phyloP scores from a whole-genome alignment of 30 jellyfish, hydroid and myxozoan species.

The Hydractinia symbiolongicarpus region DNA sequence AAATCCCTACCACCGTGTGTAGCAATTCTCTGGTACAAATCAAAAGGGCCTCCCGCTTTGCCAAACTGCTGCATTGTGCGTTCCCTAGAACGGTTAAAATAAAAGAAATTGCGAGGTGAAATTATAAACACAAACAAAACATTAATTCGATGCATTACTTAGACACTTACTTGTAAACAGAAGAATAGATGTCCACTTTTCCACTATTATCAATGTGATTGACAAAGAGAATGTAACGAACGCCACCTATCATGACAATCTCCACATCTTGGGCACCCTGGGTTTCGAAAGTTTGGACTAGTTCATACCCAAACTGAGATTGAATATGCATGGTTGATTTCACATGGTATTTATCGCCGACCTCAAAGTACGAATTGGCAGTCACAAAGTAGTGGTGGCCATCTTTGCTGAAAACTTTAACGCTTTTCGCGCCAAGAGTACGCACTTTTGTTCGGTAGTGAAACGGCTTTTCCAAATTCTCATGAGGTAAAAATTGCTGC shows the following conservation, averaged over 20 bases:
- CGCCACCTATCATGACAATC: constrained; percentile 45
- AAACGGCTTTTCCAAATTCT: constrained; percentile 11
- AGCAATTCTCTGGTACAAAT: constrained; percentile 44
- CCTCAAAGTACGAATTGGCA: constrained; percentile 48
- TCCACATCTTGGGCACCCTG: constrained; percentile 90
- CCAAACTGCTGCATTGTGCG: neutral
- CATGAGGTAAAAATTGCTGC: constrained; percentile 36
- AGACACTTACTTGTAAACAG: constrained; percentile 56
- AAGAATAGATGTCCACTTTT: constrained; percentile 61
- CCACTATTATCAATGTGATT: constrained; percentile 51
- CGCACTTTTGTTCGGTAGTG: constrained; percentile 38
- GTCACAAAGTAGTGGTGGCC: constrained; percentile 50
- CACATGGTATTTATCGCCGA: constrained; percentile 28
- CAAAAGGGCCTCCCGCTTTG: constrained; percentile 29
- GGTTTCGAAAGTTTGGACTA: constrained; percentile 59
- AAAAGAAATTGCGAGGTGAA: neutral
- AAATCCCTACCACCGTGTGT: constrained; percentile 92
- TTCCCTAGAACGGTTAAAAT: neutral
- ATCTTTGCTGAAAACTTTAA: constrained; percentile 41
- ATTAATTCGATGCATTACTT: neutral
- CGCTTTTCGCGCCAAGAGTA: constrained; percentile 69
- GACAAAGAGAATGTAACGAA: constrained; percentile 56
- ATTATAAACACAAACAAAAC: no score
- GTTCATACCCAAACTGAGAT: constrained; percentile 41
- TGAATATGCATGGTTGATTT: constrained; percentile 51